These are phyloP conservation scores for Ricordea florida DNA, from an alignment of 92 coral and sea anemone species.

Conservation along the genomic window DNA sequence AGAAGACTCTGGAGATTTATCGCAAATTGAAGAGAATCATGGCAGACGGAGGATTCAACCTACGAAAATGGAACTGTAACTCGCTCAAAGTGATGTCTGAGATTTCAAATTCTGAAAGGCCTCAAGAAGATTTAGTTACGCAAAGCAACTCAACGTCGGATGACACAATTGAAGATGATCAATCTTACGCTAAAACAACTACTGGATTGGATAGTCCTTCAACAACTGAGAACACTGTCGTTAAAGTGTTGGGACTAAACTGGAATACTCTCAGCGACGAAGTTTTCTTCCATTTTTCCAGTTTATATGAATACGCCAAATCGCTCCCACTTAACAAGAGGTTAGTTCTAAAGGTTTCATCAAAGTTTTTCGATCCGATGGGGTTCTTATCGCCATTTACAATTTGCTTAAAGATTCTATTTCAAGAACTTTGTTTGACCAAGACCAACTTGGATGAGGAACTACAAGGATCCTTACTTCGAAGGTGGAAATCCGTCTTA, in stretches of 20 bases:
- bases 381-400: slow-evolving; percentile 63
- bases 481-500: slow-evolving; percentile 43
- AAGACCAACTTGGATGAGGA: slow-evolving; percentile 63
- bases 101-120: neutral
- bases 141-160: neutral
- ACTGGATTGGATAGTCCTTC: slow-evolving; percentile 30
- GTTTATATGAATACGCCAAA: slow-evolving; percentile 26
- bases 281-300: slow-evolving; percentile 35
- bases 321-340: slow-evolving; percentile 69
- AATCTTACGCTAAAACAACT: slow-evolving; percentile 32
- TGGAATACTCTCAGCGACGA: slow-evolving; percentile 27
- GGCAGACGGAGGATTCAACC: slow-evolving; percentile 55
- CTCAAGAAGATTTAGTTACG: slow-evolving; percentile 1
- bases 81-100: neutral
- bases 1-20: slow-evolving; percentile 25
- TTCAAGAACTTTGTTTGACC: slow-evolving; percentile 66
- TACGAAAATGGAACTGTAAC: slow-evolving; percentile 70
- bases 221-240: neutral
- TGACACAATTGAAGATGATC: slow-evolving; percentile 29
- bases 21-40: slow-evolving; percentile 19
- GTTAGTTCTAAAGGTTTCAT: slow-evolving; percentile 64
- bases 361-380: slow-evolving; percentile 72
- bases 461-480: slow-evolving; percentile 36
- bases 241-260: neutral
- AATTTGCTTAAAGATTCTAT: slow-evolving; percentile 57